A percentile compares a stretch with the other conserved stretches of the same genome.
Conservation (phyloP, 2,113 vertebrate genomes). For the Silurus asotus region DNA sequence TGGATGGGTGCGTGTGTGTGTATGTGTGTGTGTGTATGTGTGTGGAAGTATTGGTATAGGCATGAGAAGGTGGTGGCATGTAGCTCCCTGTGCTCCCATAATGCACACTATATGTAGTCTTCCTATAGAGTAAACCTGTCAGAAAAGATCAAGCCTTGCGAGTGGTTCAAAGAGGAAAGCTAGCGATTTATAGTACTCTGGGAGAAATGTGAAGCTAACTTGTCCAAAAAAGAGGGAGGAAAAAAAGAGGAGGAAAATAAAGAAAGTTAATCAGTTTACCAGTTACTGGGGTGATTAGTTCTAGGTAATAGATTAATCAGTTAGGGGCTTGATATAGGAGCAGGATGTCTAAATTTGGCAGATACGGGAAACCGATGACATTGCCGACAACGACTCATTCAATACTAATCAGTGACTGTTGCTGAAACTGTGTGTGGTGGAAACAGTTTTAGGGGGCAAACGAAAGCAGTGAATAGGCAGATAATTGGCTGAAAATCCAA, state of each 20-base stretch:
- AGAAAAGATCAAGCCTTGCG: neutral
- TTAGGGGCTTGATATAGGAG: neutral
- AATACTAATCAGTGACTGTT: neutral
- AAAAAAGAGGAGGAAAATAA: neutral
- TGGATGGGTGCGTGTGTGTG: neutral
- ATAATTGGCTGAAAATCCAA: slow-evolving; percentile 23
- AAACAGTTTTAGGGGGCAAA: neutral
- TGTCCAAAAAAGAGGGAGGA: neutral
- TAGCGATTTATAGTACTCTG: neutral
- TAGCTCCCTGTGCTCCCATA: neutral
- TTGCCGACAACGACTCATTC: neutral
- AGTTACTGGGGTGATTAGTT: neutral
- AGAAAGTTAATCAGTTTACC: neutral
- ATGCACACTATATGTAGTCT: neutral
- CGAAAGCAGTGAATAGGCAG: slow-evolving; percentile 9
- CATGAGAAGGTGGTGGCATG: slow-evolving; percentile 3
- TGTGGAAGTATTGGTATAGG: neutral
- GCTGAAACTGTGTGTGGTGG: neutral
- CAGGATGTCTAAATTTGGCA: neutral
- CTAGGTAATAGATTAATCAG: neutral
- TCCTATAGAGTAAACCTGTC: slow-evolving; percentile 18
- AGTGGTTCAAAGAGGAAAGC: neutral
- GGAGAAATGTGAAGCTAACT: neutral
- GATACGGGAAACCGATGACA: neutral
- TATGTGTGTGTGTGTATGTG: neutral